phyloP scores from a whole-genome alignment of 1,140 invertebrate species.

The Colletes latitarsis region DNA sequence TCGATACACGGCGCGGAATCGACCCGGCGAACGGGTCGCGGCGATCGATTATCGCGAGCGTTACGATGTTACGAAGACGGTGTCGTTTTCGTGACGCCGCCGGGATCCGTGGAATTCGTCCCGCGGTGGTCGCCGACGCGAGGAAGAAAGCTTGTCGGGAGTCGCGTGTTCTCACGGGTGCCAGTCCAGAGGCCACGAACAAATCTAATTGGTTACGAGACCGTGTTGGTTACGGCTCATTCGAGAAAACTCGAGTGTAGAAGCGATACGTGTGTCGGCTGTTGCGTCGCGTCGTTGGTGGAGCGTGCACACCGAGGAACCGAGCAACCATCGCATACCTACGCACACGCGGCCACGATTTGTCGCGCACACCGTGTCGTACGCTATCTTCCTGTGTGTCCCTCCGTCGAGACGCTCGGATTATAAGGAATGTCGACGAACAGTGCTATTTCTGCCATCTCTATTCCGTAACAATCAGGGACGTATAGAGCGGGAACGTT shows the following conservation, averaged over 20 bases:
- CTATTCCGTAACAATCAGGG: slow-evolving; percentile 44
- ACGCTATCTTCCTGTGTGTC: slow-evolving; percentile 8
- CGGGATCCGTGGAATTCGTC: slow-evolving; percentile 7
- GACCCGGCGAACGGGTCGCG: no score
- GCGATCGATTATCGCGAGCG: no score
- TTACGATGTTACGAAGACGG: no score
- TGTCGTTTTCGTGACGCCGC: no score
- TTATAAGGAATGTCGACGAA: slow-evolving; percentile 47
- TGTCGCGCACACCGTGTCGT: neutral
- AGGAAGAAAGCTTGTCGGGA: slow-evolving; percentile 9
- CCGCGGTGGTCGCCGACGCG: neutral
- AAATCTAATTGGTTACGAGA: slow-evolving; percentile 37
- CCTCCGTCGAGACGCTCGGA: slow-evolving; percentile 24
- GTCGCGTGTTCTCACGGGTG: slow-evolving; percentile 39
- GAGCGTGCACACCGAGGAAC: neutral
- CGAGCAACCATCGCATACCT: slow-evolving; percentile 10
- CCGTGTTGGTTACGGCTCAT: slow-evolving; percentile 33
- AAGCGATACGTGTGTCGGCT: neutral
- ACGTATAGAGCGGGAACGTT: slow-evolving; percentile 16
- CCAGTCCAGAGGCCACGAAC: slow-evolving; percentile 35
- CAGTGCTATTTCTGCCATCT: slow-evolving; percentile 45
- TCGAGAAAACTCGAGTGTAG: slow-evolving; percentile 34
- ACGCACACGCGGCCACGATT: slow-evolving; percentile 21
- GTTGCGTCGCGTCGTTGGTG: neutral
- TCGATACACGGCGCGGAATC: no score